These are phyloP conservation scores for Petrolisthes manimaculis DNA, from an alignment of 2,888 invertebrate species.

Conservation along the genomic window DNA sequence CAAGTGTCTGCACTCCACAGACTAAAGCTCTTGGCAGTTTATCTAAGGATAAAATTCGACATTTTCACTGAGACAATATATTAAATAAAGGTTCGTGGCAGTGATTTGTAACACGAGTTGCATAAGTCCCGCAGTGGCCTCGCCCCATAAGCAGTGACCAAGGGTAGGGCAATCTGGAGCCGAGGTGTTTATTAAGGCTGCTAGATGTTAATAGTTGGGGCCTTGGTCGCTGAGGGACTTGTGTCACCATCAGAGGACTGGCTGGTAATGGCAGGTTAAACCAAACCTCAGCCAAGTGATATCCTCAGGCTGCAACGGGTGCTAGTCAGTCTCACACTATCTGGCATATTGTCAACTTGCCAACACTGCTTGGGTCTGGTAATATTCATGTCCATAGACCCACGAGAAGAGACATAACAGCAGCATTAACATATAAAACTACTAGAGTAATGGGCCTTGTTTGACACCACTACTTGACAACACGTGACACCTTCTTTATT, in stretches of 20 bases:
- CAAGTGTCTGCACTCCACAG: slow-evolving; percentile 42
- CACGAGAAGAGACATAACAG: slow-evolving; percentile 23
- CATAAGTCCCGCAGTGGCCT: slow-evolving; percentile 58
- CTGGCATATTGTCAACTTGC: slow-evolving; percentile 32
- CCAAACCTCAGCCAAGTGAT: slow-evolving; percentile 29
- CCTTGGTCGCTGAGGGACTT: slow-evolving; percentile 31
- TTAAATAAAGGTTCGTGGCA: slow-evolving; percentile 59
- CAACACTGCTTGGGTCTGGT: slow-evolving; percentile 4
- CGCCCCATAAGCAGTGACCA: slow-evolving; percentile 41
- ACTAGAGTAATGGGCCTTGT: slow-evolving; percentile 22
- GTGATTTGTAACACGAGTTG: slow-evolving; percentile 63
- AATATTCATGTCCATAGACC: slow-evolving; percentile 11
- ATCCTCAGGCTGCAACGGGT: slow-evolving; percentile 52
- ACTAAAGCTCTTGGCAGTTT: slow-evolving; percentile 62
- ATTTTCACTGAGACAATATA: slow-evolving; percentile 55
- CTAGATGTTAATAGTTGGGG: background rate
- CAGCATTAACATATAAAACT: slow-evolving; percentile 23
- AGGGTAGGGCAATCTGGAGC: slow-evolving; percentile 27
- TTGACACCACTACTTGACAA: slow-evolving; percentile 18
- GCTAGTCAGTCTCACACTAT: slow-evolving; percentile 35
- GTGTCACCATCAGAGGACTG: slow-evolving; percentile 20
- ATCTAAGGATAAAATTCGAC: slow-evolving; percentile 55
- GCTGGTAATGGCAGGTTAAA: slow-evolving; percentile 11
- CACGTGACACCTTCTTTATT: slow-evolving; percentile 10
- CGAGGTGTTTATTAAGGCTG: background rate